phyloP scores from a whole-genome alignment of 1,140 invertebrate species.

The Apis florea region DNA sequence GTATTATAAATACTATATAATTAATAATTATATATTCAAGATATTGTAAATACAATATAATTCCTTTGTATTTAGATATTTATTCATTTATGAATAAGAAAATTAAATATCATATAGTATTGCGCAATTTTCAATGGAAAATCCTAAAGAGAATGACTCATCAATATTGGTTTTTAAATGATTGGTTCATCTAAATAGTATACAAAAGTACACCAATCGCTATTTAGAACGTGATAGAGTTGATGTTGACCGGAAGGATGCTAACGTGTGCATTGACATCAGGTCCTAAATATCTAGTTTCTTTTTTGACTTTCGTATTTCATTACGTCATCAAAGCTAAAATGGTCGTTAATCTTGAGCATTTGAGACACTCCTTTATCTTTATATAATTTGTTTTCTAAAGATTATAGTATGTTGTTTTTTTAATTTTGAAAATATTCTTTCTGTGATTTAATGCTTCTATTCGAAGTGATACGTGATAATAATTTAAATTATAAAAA shows the following conservation, averaged over 20 bases:
- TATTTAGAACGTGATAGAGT: background rate
- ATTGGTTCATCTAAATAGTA: constrained; percentile 49
- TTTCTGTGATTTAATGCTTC: constrained; percentile 8
- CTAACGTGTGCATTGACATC: background rate
- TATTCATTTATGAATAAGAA: background rate
- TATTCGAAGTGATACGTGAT: constrained; percentile 1
- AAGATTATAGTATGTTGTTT: background rate
- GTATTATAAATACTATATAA: too few relatives aligned
- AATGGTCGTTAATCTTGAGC: constrained; percentile 59
- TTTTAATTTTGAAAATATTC: background rate
- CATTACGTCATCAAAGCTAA: constrained; percentile 60
- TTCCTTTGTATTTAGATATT: background rate
- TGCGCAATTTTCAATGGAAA: constrained; percentile 17
- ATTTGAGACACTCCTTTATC: constrained; percentile 30
- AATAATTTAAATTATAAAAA: background rate
- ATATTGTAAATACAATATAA: too few relatives aligned
- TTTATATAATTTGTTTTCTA: background rate
- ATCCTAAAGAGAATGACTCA: constrained; percentile 63
- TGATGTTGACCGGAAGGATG: constrained; percentile 42
- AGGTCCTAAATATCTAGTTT: constrained; percentile 21
- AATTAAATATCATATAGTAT: background rate
- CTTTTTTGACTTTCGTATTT: constrained; percentile 60
- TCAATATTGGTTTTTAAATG: constrained; percentile 50
- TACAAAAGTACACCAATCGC: constrained; percentile 49
- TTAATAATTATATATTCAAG: too few relatives aligned